Evolutionary conservation across 53 echinoderm and acorn worm species (phyloP).

Genomic region (Mesocentrotus franciscanus): DNA sequence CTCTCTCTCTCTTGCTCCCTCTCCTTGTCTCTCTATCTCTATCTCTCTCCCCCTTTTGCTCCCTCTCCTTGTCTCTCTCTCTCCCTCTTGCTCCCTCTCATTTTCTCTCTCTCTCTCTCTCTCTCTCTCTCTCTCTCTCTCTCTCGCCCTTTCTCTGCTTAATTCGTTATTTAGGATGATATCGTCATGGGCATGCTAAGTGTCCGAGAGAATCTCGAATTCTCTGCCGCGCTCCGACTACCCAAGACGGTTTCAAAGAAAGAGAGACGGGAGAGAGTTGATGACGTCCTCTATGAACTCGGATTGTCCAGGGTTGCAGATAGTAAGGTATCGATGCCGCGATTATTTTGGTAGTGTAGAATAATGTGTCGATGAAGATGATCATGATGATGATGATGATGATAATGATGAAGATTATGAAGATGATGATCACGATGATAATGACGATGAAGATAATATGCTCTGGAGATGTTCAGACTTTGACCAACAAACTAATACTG

Average conservation of each 20-base stretch:
- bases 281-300: conserved; percentile 80
- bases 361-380: not conserved
- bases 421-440: not conserved
- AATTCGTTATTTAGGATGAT: conserved; percentile 73
- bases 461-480: no score
- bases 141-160: no score
- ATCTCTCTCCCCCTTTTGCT: no score
- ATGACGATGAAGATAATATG: not conserved
- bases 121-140: no score
- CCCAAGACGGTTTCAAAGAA: conserved; percentile 57
- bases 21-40: no score
- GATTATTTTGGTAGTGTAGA: not conserved
- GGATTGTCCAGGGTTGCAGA: conserved; percentile 80
- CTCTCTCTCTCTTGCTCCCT: no score
- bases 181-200: conserved; percentile 92
- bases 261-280: conserved; percentile 72
- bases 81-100: no score
- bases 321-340: conserved; percentile 70
- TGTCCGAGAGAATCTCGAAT: conserved; percentile 86
- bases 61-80: no score
- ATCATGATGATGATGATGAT: not conserved
- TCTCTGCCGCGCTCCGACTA: conserved; percentile 84
- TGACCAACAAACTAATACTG: no score
- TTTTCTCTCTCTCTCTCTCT: no score
- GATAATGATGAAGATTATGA: not conserved